Evolutionary conservation across 2,113 vertebrate species (phyloP).

Genomic region (Salvator merianae): DNA sequence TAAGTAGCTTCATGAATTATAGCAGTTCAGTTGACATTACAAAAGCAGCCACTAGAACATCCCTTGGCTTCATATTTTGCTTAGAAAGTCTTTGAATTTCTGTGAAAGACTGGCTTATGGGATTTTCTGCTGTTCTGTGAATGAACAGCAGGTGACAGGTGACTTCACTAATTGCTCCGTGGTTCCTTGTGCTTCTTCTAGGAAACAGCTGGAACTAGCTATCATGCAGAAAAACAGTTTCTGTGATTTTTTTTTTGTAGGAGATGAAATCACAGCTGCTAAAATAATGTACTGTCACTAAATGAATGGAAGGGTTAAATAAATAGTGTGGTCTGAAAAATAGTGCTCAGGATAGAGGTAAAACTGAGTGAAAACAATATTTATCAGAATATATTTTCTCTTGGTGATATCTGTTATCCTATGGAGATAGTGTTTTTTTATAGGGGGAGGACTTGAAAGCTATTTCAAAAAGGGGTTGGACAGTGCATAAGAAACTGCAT

Average conservation of each 20-base stretch:
- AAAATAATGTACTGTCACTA: background rate
- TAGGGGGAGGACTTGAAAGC: background rate
- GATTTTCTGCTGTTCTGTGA: slow-evolving; percentile 6
- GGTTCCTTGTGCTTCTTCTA: background rate
- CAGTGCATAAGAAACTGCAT: background rate
- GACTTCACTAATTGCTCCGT: background rate
- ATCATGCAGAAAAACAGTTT: background rate
- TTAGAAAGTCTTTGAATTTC: background rate
- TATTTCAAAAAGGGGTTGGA: slow-evolving; percentile 15
- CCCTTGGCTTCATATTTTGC: background rate
- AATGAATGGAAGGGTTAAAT: slow-evolving; percentile 12
- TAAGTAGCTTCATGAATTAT: background rate
- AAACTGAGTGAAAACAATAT: slow-evolving; percentile 24
- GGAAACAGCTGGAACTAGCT: background rate
- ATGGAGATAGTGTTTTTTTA: background rate
- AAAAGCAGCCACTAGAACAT: background rate
- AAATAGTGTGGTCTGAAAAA: slow-evolving; percentile 10
- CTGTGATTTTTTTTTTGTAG: background rate
- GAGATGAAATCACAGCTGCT: slow-evolving; percentile 31
- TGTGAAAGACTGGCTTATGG: background rate
- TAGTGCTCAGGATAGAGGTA: background rate
- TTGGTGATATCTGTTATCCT: background rate
- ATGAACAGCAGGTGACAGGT: background rate
- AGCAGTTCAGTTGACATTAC: background rate
- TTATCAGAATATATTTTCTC: slow-evolving; percentile 6